Percentiles rank a stretch among this genome's conserved stretches.
Conservation (phyloP, 37 sponge, comb jelly and placozoan genomes). For the Halisarca cf. caerulea region DNA sequence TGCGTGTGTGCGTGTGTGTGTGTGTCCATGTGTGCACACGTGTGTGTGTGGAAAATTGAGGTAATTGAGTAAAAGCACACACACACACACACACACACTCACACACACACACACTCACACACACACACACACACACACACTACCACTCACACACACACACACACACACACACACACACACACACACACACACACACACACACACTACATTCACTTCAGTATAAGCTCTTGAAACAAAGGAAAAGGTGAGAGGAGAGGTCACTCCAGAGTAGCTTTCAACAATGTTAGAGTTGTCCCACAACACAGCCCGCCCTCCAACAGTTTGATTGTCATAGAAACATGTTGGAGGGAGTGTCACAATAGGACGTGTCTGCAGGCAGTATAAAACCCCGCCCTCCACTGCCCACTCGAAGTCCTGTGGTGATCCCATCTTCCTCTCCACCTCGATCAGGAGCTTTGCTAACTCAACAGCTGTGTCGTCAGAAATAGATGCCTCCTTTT, state of each 20-base stretch:
- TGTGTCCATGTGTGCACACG: no score
- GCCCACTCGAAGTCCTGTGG: constrained; percentile 93
- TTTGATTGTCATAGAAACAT: constrained; percentile 63
- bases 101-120: not conserved
- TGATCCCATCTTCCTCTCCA: constrained; percentile 68
- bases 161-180: not conserved
- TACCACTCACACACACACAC: not conserved
- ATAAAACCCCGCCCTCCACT: constrained; percentile 67
- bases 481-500: constrained; percentile 45
- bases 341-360: constrained; percentile 85
- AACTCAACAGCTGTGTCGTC: constrained; percentile 63
- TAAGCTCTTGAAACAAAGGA: constrained; percentile 83
- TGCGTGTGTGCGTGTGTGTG: no score
- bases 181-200: not conserved
- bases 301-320: constrained; percentile 39
- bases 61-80: no score
- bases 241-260: constrained; percentile 89
- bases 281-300: constrained; percentile 94
- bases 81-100: no score
- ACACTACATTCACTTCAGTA: constrained; percentile 37
- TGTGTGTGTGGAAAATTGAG: no score
- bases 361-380: constrained; percentile 83
- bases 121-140: not conserved
- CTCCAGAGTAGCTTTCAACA: constrained; percentile 87
- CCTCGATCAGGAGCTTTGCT: constrained; percentile 46